Conservation (phyloP, 2,888 invertebrate genomes). For the Netelia virgata region DNA sequence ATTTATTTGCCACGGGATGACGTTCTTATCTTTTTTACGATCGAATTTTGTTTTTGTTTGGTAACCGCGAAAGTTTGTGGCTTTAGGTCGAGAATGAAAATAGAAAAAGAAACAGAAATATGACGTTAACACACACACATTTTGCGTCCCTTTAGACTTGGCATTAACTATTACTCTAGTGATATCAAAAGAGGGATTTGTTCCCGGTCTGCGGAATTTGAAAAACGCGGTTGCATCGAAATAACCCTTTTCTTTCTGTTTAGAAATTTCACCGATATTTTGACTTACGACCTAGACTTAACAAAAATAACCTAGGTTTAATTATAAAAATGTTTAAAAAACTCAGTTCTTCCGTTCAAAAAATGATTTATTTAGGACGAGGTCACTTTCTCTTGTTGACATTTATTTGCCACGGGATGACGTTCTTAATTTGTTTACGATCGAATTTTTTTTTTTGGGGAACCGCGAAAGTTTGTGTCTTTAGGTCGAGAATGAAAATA, state of each 20-base stretch:
- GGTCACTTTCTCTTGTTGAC: no score
- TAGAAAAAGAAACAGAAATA: neutral
- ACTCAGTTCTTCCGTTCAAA: no score
- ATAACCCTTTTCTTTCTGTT: no score
- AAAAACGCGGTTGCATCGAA: no score
- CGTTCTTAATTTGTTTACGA: slow-evolving; percentile 46
- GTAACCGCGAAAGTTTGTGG: slow-evolving; percentile 14
- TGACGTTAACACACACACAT: no score
- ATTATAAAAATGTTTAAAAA: no score
- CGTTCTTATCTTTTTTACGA: slow-evolving; percentile 17
- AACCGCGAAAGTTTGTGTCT: slow-evolving; percentile 10
- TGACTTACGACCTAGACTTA: no score
- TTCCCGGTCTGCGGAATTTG: neutral
- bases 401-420: neutral
- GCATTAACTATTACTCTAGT: neutral
- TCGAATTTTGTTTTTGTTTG: slow-evolving; percentile 7
- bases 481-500: slow-evolving; percentile 12
- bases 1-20: no score
- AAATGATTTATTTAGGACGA: no score
- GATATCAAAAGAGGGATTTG: neutral
- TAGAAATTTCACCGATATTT: no score
- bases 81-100: slow-evolving; percentile 7
- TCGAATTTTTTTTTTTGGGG: slow-evolving; percentile 10
- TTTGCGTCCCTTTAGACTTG: no score
- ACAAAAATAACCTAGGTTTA: no score